A percentile compares a stretch with the other conserved stretches of the same genome.
These are phyloP conservation scores for Glossosoma conforme DNA, from an alignment of 1,140 invertebrate genomes.

Conservation along the genomic window DNA sequence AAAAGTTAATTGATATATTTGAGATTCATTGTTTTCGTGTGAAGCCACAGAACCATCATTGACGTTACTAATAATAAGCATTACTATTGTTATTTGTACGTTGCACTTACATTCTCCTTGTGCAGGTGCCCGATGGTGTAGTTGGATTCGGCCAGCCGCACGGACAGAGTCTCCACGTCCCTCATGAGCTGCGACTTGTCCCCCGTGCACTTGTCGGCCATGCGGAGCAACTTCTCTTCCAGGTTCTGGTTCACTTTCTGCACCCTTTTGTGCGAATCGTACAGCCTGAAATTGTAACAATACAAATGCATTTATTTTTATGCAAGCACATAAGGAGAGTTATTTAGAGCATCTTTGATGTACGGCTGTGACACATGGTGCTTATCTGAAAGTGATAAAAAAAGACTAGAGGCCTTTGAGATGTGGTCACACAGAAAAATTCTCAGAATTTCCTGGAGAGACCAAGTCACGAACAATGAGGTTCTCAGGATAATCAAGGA, in stretches of 20 bases:
- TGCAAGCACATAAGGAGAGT: not conserved
- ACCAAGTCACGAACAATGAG: no score
- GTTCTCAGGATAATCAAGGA: no score
- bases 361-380: no score
- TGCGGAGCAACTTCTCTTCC: constrained; percentile 89
- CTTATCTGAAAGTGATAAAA: no score
- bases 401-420: no score
- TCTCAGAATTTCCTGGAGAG: no score
- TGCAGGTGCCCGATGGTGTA: constrained; percentile 80
- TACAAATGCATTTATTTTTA: not conserved
- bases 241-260: constrained; percentile 94
- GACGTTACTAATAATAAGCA: not conserved
- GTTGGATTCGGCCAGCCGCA: constrained; percentile 83
- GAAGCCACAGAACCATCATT: no score
- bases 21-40: no score
- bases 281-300: constrained; percentile 58
- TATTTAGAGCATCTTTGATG: no score
- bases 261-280: constrained; percentile 89
- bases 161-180: constrained; percentile 82
- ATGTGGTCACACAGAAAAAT: no score
- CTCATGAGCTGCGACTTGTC: constrained; percentile 83
- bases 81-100: not conserved
- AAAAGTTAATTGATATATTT: no score
- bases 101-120: constrained; percentile 79
- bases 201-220: constrained; percentile 89